Evolutionary conservation across 2,113 vertebrate genomes (phyloP), one percentile per base, ranked within the genome.

Genomic region (Nibea albiflora): DNA sequence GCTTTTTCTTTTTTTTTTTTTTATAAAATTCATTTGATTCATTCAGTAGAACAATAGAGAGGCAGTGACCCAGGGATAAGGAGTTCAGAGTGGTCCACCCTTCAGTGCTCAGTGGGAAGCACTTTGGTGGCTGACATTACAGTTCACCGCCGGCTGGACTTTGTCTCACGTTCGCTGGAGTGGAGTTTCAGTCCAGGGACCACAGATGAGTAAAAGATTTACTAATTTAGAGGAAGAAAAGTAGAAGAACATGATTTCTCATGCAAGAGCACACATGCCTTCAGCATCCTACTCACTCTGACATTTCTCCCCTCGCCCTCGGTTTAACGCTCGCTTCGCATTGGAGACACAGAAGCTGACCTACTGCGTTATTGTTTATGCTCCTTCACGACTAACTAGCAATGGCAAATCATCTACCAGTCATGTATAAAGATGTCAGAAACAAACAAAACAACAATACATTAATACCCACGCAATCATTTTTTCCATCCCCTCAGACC

Each of bases 101-200:
- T 80, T 85, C 81, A 80, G 69, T 56, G 68, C 83, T 85, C 76
- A 71, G 79, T 85, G 83, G 72, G 52, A 90, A 85, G 66, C 65
- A 82, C 87, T 82, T 84, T 64, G 17, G 54, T 35, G 54, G 54
- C 67, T 83, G 80, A 85, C 75, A 80, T 78, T 74, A 63, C 70
- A 80, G n/a, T 81, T 87, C 46, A 84, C 69, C 63, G 81, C 69
- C 66, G 84, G 62, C 65, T 74, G 68, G 80, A 80, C 78, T 75
- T 67, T 78, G 66, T 85, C 67, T 80, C 56, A 6, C 54, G 46
- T 72, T 73, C 54, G 81, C 73, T 64, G 76, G 72, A 87, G 61
- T 66, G 70, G 24, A 26, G 69, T 62, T 83, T 84, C 26, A 49
- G 69, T 20, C 26, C 35, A 68, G 57, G 22, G 63, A 66, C 47